Conservation (phyloP, 2,797 vertebrate genomes). For the Knipowitschia caucasica region DNA sequence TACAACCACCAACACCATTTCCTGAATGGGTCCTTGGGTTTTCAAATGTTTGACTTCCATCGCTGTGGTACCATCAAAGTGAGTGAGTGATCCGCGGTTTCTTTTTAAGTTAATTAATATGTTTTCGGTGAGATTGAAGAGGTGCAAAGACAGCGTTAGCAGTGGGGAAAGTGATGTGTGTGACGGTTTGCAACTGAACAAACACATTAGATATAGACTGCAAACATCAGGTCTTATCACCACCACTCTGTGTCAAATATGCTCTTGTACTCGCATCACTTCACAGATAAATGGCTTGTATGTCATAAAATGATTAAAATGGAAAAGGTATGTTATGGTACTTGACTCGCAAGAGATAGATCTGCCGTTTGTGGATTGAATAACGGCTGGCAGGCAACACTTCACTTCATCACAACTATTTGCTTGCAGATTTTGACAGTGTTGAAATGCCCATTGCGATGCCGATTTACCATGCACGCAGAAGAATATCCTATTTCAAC, state of each 20-base stretch:
- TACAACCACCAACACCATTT: constrained; percentile 21
- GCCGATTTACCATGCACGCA: neutral
- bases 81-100: constrained; percentile 10
- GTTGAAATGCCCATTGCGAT: neutral
- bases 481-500: constrained; percentile 1
- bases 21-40: constrained; percentile 13
- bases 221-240: constrained; percentile 17
- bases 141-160: constrained; percentile 32
- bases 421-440: neutral
- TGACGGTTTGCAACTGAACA: constrained; percentile 45
- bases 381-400: neutral
- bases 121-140: constrained; percentile 23
- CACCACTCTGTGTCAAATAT: constrained; percentile 10
- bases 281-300: constrained; percentile 19
- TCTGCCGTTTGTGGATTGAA: constrained; percentile 3
- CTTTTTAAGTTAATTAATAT: constrained; percentile 20
- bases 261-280: constrained; percentile 16
- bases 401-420: constrained; percentile 3
- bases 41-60: neutral
- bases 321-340: neutral
- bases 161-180: constrained; percentile 47
- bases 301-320: constrained; percentile 1
- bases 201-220: constrained; percentile 33
- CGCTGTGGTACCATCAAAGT: neutral
- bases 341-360: constrained; percentile 1